Evolutionary conservation across 2,797 vertebrate species (phyloP).

Genomic region (Merluccius polli): DNA sequence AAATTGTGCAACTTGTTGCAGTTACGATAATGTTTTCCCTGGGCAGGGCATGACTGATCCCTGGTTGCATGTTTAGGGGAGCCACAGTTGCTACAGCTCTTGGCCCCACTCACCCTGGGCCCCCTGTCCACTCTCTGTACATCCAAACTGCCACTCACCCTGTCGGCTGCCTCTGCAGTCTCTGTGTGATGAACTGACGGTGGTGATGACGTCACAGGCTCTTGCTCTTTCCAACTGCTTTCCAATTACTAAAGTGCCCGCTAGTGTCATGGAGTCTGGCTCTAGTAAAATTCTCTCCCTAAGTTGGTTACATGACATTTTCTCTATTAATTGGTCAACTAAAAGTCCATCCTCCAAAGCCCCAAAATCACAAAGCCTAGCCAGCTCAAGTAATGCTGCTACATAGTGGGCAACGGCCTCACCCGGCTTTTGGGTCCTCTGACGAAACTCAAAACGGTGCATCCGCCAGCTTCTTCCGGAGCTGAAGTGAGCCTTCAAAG

Average conservation of each 20-base stretch:
- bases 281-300: too few relatives aligned
- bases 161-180: too few relatives aligned
- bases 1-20: constrained; percentile 12
- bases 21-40: not conserved
- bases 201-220: too few relatives aligned
- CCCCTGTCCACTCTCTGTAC: not conserved
- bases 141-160: too few relatives aligned
- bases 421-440: not conserved
- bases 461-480: not conserved
- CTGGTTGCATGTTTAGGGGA: not conserved
- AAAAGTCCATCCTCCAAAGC: too few relatives aligned
- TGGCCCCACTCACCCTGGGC: not conserved
- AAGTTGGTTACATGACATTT: too few relatives aligned
- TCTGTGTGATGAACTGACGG: too few relatives aligned
- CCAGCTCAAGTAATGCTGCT: not conserved
- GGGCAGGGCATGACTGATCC: not conserved
- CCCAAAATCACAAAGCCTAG: too few relatives aligned
- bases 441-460: constrained; percentile 1
- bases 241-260: too few relatives aligned
- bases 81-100: constrained; percentile 8
- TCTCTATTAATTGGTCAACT: too few relatives aligned
- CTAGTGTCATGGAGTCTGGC: too few relatives aligned
- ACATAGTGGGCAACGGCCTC: constrained; percentile 10
- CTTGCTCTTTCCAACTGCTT: too few relatives aligned
- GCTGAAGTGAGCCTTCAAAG: not conserved